phyloP scores from a whole-genome alignment of 2,797 vertebrate species.

The Bradypus variegatus region DNA sequence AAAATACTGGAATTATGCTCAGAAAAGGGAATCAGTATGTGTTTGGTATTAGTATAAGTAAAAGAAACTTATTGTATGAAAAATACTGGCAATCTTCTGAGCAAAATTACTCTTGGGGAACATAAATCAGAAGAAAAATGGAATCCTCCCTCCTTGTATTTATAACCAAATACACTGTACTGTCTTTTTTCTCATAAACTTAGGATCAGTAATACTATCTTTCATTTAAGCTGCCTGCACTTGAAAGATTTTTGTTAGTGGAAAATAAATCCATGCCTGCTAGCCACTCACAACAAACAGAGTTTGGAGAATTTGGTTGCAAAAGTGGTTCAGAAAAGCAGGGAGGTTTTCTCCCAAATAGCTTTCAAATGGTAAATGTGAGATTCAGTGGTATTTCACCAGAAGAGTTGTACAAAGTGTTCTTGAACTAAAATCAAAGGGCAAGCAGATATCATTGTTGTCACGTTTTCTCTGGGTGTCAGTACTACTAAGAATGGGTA shows the following conservation, averaged over 20 bases:
- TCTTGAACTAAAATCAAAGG: constrained; percentile 56
- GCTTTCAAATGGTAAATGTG: constrained; percentile 32
- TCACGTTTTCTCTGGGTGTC: constrained; percentile 54
- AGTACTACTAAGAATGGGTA: constrained; percentile 58
- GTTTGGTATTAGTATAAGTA: constrained; percentile 14
- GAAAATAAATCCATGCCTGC: constrained; percentile 26
- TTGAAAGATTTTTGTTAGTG: constrained; percentile 45
- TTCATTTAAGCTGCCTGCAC: constrained; percentile 29
- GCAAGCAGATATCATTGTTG: constrained; percentile 65
- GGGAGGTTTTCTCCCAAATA: background rate
- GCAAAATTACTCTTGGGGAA: constrained; percentile 45
- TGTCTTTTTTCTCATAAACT: constrained; percentile 44
- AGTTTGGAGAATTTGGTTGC: background rate
- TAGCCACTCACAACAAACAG: background rate
- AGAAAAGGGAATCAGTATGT: constrained; percentile 28
- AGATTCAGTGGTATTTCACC: constrained; percentile 36
- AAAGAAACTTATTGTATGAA: constrained; percentile 54
- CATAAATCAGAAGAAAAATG: constrained; percentile 56
- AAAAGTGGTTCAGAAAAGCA: background rate
- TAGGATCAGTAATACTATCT: constrained; percentile 2
- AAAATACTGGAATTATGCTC: background rate
- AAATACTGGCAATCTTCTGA: constrained; percentile 54
- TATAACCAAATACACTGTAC: constrained; percentile 41
- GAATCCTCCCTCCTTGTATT: constrained; percentile 38
- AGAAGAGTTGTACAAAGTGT: constrained; percentile 52